Base-by-base conservation (phyloP, 1,140 invertebrate genomes). In the Pseudobourletiella spinata region DNA sequence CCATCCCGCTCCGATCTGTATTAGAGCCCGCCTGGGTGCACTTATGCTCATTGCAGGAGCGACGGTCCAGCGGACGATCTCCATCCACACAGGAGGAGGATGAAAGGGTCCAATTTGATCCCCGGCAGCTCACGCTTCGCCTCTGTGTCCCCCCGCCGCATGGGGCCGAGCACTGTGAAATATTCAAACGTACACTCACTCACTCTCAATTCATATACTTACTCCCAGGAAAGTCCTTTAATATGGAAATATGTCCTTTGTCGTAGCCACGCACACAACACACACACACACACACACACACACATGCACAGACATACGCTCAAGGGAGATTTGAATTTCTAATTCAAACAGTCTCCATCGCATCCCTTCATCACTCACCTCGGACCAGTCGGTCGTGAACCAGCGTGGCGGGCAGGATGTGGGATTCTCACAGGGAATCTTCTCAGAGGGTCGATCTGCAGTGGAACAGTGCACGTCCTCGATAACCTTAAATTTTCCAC, bases 101-200 rank as follows among this genome's bases (percentile, higher is more conserved):
- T 76, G 76, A 28, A 80, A 74, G 78, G 75, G 64, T 80, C 79
- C 57, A 85, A 63, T 70, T 70, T 30, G 59, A 59, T 1, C 18
- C 61, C 42, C 68, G 55, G 70, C 84, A 86, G 59, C 76, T 79
- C 0, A 85, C 76, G 28, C 78, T 75, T 69, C 84, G 74, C 22
- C 77, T 77, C 63, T 86, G 84, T 3, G 76, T 74, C 14, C 85
- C 85, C 29, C 77, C 78, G 39, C 80, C 81, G 70, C 84, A 86
- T 2, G 76, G 70, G 0, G 78, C 76, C 16, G 82, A 83, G 72
- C 87, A 89, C 72, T 83, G 73, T 3, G 72, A 71, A 66, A n/a
- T n/a, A n/a, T n/a, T n/a, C n/a, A n/a, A n/a, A n/a, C n/a, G n/a
- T n/a, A n/a, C n/a, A n/a, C n/a, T n/a, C n/a, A n/a, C n/a, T n/a